Conservation (phyloP, 2,797 vertebrate genomes). For the Danionella dracula region DNA sequence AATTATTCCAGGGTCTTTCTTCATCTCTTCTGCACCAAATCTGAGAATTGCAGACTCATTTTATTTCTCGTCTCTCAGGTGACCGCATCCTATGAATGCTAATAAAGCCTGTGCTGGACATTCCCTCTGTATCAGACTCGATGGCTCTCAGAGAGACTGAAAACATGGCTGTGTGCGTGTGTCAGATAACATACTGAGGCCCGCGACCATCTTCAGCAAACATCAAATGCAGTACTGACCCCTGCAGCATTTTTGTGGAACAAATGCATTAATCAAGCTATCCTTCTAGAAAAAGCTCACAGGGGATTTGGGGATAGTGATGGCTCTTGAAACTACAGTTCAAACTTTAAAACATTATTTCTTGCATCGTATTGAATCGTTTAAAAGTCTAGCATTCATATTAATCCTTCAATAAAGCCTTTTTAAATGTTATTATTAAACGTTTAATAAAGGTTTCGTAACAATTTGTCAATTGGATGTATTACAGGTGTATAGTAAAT, state of each 20-base stretch:
- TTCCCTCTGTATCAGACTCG: conserved; percentile 51
- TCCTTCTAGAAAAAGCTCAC: background rate
- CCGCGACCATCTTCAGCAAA: conserved; percentile 21
- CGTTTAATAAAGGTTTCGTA: no score
- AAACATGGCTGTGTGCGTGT: conserved; percentile 14
- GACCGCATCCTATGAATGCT: conserved; percentile 65
- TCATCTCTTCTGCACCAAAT: conserved; percentile 65
- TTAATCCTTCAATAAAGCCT: no score
- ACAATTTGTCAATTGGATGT: no score
- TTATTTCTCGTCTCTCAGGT: conserved; percentile 69
- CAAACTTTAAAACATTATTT: no score
- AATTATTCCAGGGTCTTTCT: conserved; percentile 31
- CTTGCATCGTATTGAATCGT: no score
- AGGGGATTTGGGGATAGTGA: no score
- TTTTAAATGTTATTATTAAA: no score
- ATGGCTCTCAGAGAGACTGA: conserved; percentile 35
- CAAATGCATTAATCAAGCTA: conserved; percentile 5
- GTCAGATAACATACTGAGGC: conserved; percentile 20
- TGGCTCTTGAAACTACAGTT: no score
- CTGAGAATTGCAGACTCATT: conserved; percentile 73
- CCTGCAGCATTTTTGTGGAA: conserved; percentile 46
- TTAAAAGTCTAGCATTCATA: no score
- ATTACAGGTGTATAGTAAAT: no score
- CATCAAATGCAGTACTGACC: conserved; percentile 41
- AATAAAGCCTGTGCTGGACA: conserved; percentile 62